Evolutionary conservation across 2,888 invertebrate genomes (phyloP).

Genomic region (Emmelina monodactyla): DNA sequence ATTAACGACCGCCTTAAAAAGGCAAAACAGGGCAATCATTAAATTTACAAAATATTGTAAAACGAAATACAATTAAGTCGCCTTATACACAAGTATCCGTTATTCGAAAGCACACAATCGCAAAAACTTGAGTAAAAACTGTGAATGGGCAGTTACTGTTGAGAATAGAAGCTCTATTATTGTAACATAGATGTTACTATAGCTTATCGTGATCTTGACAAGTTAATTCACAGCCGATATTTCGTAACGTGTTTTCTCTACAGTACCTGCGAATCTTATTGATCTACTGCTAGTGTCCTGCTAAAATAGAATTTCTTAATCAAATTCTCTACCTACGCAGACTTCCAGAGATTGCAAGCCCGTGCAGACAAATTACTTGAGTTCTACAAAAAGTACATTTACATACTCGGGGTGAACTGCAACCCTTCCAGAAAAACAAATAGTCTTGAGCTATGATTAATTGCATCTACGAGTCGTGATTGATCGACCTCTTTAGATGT

Average conservation of each 20-base stretch:
- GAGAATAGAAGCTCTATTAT: too few relatives aligned
- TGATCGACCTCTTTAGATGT: conserved; percentile 40
- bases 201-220: too few relatives aligned
- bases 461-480: conserved; percentile 39
- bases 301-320: too few relatives aligned
- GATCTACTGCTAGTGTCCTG: too few relatives aligned
- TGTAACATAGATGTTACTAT: too few relatives aligned
- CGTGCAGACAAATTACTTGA: too few relatives aligned
- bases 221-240: too few relatives aligned
- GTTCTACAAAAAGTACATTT: too few relatives aligned
- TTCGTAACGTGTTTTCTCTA: too few relatives aligned
- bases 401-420: conserved; percentile 15
- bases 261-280: too few relatives aligned
- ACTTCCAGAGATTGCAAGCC: too few relatives aligned
- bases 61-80: conserved; percentile 45
- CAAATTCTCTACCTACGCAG: too few relatives aligned
- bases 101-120: conserved; percentile 57
- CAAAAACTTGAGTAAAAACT: conserved; percentile 51
- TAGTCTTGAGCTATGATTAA: conserved; percentile 53
- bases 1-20: conserved; percentile 62
- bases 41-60: conserved; percentile 57
- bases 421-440: conserved; percentile 33
- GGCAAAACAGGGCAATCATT: conserved; percentile 60
- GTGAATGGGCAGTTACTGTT: conserved; percentile 38
- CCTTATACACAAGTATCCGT: conserved; percentile 60